Base-by-base conservation (phyloP, 2,113 vertebrate genomes). In the Salminus brasiliensis region DNA sequence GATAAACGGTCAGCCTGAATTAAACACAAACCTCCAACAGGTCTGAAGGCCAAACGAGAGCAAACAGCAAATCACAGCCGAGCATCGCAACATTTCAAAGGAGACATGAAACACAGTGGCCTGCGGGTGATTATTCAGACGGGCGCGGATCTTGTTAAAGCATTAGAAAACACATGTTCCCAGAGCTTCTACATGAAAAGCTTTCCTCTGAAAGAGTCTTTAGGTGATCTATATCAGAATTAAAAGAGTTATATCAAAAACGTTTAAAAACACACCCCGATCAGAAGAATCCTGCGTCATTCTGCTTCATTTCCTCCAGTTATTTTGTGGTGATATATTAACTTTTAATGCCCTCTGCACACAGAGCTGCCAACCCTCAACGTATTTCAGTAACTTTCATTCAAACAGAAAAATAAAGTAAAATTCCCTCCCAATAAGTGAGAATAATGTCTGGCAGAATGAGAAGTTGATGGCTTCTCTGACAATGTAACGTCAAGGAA, bases 401-500 rank as follows among this genome's bases (percentile, higher is more conserved):
- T 32, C 60, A 32, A 63, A 63, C 30, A 63, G 21, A 9, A 8
- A 9, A 3, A 18, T 63, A 27, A 5, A 30, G 27, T 16, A 27
- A 60, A 30, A n/a, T n/a, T 74, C 39, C 15, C 55, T 63, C 25
- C 59, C 39, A 41, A 47, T 32, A 41, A 75, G 25, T 7, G 62
- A 63, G 27, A 75, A 34, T 65, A 45, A 65, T 75, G 47, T 23
- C 13, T n/a, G 32, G 15, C 43, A 25, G 59, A 47, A 65, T 52
- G 73, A 65, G 59, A 75, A 34, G 60, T 13, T 43, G 60, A 74
- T 60, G 53, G 43, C 55, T 66, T 32, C 43, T 76, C 49, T 34
- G 47, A 32, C 43, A 63, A 52, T 8, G 59, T 21, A 57, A 59
- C 1, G 60, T 18, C 60, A 10, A 36, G 60, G 34, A 66, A 39